A percentile compares a stretch with the other conserved stretches of the same genome.
These are phyloP conservation scores for Apoda limacodes DNA, from an alignment of 2,888 invertebrate genomes.

Conservation along the genomic window DNA sequence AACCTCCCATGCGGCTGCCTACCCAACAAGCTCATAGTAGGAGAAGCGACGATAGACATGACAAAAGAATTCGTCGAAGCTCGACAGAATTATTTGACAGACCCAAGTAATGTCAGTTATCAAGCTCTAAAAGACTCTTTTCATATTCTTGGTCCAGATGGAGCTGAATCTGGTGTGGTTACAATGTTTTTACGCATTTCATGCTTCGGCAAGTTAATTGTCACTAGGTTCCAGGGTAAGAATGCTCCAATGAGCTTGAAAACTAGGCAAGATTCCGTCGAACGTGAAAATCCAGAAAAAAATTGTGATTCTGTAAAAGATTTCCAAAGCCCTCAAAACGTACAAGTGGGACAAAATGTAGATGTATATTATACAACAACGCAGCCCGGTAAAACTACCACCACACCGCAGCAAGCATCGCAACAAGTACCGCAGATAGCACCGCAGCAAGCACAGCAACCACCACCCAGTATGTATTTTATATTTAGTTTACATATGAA, in stretches of 20 bases:
- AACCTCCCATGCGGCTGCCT: constrained; percentile 72
- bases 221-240: constrained; percentile 73
- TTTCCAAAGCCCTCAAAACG: constrained; percentile 37
- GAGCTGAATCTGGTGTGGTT: constrained; percentile 67
- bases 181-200: constrained; percentile 73
- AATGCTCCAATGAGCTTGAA: no score
- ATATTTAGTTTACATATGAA: no score
- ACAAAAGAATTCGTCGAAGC: constrained; percentile 71
- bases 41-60: constrained; percentile 68
- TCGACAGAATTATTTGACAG: constrained; percentile 53
- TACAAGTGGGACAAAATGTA: no score
- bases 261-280: no score
- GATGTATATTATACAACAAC: no score
- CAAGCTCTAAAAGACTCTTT: constrained; percentile 73
- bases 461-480: no score
- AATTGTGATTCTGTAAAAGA: no score
- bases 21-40: constrained; percentile 73
- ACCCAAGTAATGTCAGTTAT: constrained; percentile 57
- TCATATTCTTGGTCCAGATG: constrained; percentile 58
- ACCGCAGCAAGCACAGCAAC: no score
- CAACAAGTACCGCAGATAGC: no score
- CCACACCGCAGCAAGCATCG: no score
- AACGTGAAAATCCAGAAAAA: no score
- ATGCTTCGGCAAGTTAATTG: constrained; percentile 74
- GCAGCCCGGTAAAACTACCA: no score